These are phyloP conservation scores for Prostheceraeus crozeri DNA, from an alignment of 2,888 invertebrate species.

Conservation along the genomic window DNA sequence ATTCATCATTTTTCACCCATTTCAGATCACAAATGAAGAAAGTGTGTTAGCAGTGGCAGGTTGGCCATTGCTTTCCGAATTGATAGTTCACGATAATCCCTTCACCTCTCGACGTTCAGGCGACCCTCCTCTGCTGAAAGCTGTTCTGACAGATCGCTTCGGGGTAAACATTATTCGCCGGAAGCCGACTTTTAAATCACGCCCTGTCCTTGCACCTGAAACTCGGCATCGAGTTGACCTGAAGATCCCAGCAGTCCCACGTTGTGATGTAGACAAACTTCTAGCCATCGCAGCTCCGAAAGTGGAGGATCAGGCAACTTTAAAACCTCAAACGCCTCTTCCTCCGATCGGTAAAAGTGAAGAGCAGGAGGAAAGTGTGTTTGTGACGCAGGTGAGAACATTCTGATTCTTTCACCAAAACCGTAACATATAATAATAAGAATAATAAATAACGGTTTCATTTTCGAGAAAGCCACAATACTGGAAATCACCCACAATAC, in stretches of 20 bases:
- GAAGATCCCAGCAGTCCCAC: neutral
- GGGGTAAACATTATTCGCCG: conserved; percentile 47
- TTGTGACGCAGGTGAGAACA: conserved; percentile 3
- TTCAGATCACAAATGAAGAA: conserved; percentile 50
- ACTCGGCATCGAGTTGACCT: too few species aligned
- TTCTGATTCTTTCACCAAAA: neutral
- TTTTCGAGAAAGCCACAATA: too few species aligned
- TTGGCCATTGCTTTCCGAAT: conserved; percentile 52
- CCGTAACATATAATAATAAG: too few species aligned
- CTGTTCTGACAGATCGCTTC: conserved; percentile 50
- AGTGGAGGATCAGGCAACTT: too few species aligned
- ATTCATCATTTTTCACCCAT: too few species aligned
- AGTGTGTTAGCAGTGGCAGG: conserved; percentile 51
- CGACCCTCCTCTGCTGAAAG: conserved; percentile 51
- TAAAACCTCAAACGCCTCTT: neutral
- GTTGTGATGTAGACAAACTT: conserved; percentile 2
- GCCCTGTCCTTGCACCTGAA: too few species aligned
- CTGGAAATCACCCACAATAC: too few species aligned
- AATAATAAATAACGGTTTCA: too few species aligned
- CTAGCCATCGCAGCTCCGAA: conserved; percentile 6
- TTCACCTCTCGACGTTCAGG: conserved; percentile 48
- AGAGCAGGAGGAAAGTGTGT: neutral
- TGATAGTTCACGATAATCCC: conserved; percentile 52
- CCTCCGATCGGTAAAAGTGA: neutral
- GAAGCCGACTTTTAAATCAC: neutral